These are phyloP conservation scores for Dioctria linearis DNA, from an alignment of 2,888 invertebrate genomes.

Conservation along the genomic window DNA sequence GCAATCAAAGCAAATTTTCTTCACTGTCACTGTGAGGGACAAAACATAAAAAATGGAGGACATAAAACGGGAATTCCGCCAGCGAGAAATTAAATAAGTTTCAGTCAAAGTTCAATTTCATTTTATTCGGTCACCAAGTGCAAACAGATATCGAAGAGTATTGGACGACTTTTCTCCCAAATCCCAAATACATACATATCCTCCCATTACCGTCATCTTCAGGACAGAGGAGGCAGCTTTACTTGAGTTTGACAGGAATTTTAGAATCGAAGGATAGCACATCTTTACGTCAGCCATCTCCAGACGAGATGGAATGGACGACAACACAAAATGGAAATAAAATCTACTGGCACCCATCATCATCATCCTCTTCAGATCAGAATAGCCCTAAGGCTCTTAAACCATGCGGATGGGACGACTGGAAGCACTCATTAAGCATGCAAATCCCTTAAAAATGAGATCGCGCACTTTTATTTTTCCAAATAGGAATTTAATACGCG, in stretches of 20 bases:
- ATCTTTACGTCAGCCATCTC: not conserved
- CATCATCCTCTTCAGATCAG: constrained; percentile 42
- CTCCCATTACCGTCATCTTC: not conserved
- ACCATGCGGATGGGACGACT: constrained; percentile 26
- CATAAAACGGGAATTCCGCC: constrained; percentile 26
- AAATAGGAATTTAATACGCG: constrained; percentile 59
- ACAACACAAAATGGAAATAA: constrained; percentile 35
- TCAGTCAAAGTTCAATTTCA: constrained; percentile 57
- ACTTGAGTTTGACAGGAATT: not conserved
- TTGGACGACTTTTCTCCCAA: not conserved
- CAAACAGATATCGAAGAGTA: constrained; percentile 49
- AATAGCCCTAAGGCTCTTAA: constrained; percentile 29
- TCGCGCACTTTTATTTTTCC: constrained; percentile 55
- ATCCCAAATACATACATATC: not conserved
- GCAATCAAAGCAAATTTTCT: constrained; percentile 35
- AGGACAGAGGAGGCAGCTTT: not conserved
- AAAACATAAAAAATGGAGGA: constrained; percentile 20
- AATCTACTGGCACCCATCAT: not conserved
- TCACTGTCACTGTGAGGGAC: constrained; percentile 11
- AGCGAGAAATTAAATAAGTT: constrained; percentile 54
- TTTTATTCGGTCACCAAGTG: constrained; percentile 52
- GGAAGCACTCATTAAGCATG: constrained; percentile 56
- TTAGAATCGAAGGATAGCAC: not conserved
- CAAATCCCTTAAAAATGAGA: constrained; percentile 59
- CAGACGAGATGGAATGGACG: not conserved